Evolutionary conservation across 2,113 vertebrate genomes (phyloP).

Genomic region (Perca fluviatilis): DNA sequence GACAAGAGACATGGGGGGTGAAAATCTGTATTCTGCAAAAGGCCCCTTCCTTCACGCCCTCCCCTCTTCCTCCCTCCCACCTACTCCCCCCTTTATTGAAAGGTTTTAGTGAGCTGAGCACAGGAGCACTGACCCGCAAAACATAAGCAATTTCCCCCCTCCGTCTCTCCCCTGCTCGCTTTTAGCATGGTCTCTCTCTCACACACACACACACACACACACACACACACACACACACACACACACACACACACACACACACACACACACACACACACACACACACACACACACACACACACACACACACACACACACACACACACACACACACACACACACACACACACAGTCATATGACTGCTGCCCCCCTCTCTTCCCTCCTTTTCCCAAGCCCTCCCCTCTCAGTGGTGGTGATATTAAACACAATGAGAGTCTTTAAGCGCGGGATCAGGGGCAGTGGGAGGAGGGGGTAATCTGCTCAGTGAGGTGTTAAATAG

Average conservation of each 20-base stretch:
- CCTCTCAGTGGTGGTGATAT: slow-evolving; percentile 76
- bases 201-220: slow-evolving; percentile 10
- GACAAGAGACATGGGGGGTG: slow-evolving; percentile 59
- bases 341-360: slow-evolving; percentile 77
- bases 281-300: too few relatives aligned
- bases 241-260: slow-evolving; percentile 39
- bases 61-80: slow-evolving; percentile 16
- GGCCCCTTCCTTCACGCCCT: slow-evolving; percentile 59
- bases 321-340: slow-evolving; percentile 43
- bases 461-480: slow-evolving; percentile 76
- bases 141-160: slow-evolving; percentile 69
- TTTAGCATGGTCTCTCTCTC: slow-evolving; percentile 51
- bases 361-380: slow-evolving; percentile 57
- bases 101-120: slow-evolving; percentile 78
- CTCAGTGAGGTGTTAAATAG: slow-evolving; percentile 85
- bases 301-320: slow-evolving; percentile 28
- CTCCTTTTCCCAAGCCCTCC: slow-evolving; percentile 66
- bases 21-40: slow-evolving; percentile 71
- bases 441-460: slow-evolving; percentile 78
- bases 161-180: slow-evolving; percentile 38
- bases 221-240: slow-evolving; percentile 32
- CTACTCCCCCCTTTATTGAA: slow-evolving; percentile 67
- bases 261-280: slow-evolving; percentile 46
- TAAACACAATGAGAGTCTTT: slow-evolving; percentile 85
- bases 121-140: slow-evolving; percentile 80